Evolutionary conservation across 2,888 invertebrate species (phyloP).

Genomic region (Drosophila ochracea): DNA sequence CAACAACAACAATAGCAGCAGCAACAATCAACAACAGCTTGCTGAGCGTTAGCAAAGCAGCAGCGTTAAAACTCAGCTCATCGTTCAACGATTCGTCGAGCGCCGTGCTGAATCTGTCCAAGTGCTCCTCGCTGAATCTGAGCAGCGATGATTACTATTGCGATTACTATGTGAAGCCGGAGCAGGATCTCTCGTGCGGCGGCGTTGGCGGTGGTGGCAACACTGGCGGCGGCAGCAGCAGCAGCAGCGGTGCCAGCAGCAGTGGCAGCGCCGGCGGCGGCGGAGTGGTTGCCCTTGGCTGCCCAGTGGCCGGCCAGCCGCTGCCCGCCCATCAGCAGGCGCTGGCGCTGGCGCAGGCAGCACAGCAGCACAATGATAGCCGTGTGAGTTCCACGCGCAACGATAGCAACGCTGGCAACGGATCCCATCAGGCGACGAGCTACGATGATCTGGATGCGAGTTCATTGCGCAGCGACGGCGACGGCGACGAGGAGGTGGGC

Average conservation of each 20-base stretch:
- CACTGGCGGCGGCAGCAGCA: slow-evolving; percentile 7
- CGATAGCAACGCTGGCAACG: slow-evolving; percentile 55
- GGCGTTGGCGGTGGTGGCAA: slow-evolving; percentile 22
- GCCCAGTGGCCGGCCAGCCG: slow-evolving; percentile 43
- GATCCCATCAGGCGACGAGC: slow-evolving; percentile 57
- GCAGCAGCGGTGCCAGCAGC: slow-evolving; percentile 15
- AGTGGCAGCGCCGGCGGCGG: slow-evolving; percentile 25
- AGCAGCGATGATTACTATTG: slow-evolving; percentile 78
- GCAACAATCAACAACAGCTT: slow-evolving; percentile 48
- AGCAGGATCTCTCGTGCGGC: slow-evolving; percentile 77
- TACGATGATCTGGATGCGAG: slow-evolving; percentile 81
- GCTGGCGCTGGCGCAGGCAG: slow-evolving; percentile 39
- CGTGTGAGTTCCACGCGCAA: slow-evolving; percentile 83
- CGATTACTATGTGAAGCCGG: slow-evolving; percentile 82
- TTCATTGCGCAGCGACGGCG: slow-evolving; percentile 74
- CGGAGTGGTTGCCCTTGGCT: not conserved
- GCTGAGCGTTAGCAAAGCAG: slow-evolving; percentile 47
- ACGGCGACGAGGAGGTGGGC: slow-evolving; percentile 64
- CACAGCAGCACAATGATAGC: slow-evolving; percentile 73
- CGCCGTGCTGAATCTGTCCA: slow-evolving; percentile 79
- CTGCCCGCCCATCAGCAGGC: slow-evolving; percentile 74
- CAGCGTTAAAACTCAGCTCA: slow-evolving; percentile 58
- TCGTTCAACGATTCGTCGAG: slow-evolving; percentile 74
- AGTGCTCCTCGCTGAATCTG: slow-evolving; percentile 73
- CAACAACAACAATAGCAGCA: slow-evolving; percentile 63